Evolutionary conservation across 2,888 invertebrate genomes (phyloP).

Genomic region (Lasioglossum figueresi): DNA sequence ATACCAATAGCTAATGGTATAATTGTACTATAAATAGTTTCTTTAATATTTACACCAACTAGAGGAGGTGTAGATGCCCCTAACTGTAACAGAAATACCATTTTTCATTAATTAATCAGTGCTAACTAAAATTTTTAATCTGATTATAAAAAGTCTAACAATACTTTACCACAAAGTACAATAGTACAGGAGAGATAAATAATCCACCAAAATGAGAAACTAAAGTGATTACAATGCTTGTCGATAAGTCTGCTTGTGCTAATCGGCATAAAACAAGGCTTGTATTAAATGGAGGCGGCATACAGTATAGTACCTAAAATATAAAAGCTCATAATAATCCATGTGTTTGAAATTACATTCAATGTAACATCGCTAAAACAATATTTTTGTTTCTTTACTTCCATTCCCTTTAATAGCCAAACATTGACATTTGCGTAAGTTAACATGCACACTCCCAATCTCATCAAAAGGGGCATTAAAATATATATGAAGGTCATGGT

Average conservation of each 20-base stretch:
- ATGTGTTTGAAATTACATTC: neutral
- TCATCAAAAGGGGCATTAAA: constrained; percentile 78
- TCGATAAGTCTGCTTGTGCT: constrained; percentile 80
- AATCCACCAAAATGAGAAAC: constrained; percentile 80
- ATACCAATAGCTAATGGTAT: constrained; percentile 79
- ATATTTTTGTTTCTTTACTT: constrained; percentile 73
- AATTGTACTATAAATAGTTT: constrained; percentile 79
- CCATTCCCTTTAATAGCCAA: constrained; percentile 82
- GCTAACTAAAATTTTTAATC: neutral
- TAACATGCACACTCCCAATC: constrained; percentile 75
- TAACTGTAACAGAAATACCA: constrained; percentile 69
- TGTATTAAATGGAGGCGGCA: constrained; percentile 82
- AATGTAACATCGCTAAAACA: neutral
- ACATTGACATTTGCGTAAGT: constrained; percentile 75
- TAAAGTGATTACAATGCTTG: constrained; percentile 80
- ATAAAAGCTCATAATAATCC: constrained; percentile 2
- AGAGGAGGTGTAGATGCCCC: constrained; percentile 80
- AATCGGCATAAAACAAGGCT: constrained; percentile 79
- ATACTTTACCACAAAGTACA: constrained; percentile 80
- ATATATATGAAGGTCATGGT: constrained; percentile 79
- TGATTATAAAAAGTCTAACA: neutral
- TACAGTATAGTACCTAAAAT: constrained; percentile 81
- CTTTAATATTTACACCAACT: constrained; percentile 79
- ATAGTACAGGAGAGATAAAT: constrained; percentile 79
- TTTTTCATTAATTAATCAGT: neutral